Evolutionary conservation across 2,888 invertebrate genomes (phyloP).

Genomic region (Megamerina dolium): DNA sequence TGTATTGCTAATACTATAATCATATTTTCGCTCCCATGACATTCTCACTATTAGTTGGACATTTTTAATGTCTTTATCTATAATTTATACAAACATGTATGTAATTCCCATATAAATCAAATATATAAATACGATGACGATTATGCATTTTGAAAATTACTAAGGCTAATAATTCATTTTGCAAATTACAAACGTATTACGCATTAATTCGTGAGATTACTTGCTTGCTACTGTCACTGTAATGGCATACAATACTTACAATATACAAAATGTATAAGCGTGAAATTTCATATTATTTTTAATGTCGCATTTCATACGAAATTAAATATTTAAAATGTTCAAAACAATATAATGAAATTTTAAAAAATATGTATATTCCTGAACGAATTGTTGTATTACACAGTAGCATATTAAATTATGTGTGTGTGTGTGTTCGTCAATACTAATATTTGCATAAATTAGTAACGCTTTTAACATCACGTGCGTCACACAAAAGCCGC

Average conservation of each 20-base stretch:
- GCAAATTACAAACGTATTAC: conserved; percentile 42
- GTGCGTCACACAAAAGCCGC: conserved; percentile 25
- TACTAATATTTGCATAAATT: conserved; percentile 46
- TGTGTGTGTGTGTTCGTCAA: conserved; percentile 4
- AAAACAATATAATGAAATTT: conserved; percentile 37
- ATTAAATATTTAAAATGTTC: conserved; percentile 38
- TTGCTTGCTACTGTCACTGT: conserved; percentile 12
- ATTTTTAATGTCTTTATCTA: too few species aligned
- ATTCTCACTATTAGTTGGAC: too few species aligned
- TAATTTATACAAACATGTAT: too few species aligned
- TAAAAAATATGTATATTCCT: too few species aligned
- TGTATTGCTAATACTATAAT: too few species aligned
- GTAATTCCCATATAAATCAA: conserved; percentile 31
- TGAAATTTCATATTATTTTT: conserved; percentile 27
- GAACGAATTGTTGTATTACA: conserved; percentile 42
- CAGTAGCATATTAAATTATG: conserved; percentile 29
- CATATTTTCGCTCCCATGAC: too few species aligned
- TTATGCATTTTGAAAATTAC: not conserved
- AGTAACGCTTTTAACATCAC: conserved; percentile 34
- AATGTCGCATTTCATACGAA: conserved; percentile 15
- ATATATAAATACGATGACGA: conserved; percentile 9
- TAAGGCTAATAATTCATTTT: conserved; percentile 28
- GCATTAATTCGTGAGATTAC: conserved; percentile 38
- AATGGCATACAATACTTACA: too few species aligned
- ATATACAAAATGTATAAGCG: too few species aligned